phyloP scores from a whole-genome alignment of 2,113 vertebrate genomes.

The Stegostoma tigrinum region DNA sequence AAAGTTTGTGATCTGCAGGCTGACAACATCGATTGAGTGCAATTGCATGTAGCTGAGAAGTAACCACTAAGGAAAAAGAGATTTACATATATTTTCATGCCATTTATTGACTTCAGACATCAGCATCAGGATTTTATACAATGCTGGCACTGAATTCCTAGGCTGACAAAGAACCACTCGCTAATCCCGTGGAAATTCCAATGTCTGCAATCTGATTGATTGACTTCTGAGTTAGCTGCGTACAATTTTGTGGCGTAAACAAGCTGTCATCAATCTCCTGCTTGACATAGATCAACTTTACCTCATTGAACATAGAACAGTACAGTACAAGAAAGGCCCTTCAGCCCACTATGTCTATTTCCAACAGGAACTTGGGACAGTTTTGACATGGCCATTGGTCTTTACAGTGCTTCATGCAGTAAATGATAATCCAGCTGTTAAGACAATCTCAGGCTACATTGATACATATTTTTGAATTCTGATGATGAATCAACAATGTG shows the following conservation, averaged over 20 bases:
- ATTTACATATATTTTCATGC: background rate
- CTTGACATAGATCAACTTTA: background rate
- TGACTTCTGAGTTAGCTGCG: background rate
- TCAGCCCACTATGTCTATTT: background rate
- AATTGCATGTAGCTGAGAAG: background rate
- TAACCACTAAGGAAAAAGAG: background rate
- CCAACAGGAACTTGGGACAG: background rate
- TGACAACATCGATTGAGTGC: background rate
- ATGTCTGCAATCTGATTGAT: background rate
- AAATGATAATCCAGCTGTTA: background rate
- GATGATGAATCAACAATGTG: background rate
- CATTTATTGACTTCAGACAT: background rate
- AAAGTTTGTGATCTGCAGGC: background rate
- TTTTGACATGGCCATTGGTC: background rate
- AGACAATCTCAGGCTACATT: background rate
- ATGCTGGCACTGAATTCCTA: background rate
- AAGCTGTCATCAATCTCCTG: background rate
- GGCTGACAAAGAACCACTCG: background rate
- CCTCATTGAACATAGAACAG: too few species aligned
- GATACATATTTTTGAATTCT: background rate
- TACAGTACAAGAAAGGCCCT: too few species aligned
- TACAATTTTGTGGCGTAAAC: background rate
- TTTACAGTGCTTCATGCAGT: background rate
- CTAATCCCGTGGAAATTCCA: background rate
- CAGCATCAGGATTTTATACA: background rate